Percentiles rank a stretch among this genome's conserved stretches.
Conservation (phyloP, 1,140 invertebrate genomes). For the Venturia canescens region DNA sequence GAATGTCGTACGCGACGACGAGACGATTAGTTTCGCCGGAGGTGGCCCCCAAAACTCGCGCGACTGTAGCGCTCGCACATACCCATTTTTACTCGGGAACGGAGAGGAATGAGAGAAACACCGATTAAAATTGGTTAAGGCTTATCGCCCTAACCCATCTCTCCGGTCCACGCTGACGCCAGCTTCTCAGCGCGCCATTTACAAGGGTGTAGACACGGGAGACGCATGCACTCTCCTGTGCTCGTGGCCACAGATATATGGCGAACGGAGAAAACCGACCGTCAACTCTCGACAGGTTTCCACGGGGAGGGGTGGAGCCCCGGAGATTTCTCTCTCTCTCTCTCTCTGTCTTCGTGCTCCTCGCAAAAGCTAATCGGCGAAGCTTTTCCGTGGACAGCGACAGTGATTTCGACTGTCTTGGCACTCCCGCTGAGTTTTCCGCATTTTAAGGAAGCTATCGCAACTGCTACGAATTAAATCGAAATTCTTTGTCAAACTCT, state of each 20-base stretch:
- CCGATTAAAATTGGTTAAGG: slow-evolving; percentile 49
- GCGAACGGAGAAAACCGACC: neutral
- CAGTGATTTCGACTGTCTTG: neutral
- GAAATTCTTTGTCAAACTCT: neutral
- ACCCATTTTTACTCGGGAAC: neutral
- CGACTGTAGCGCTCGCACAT: slow-evolving; percentile 5
- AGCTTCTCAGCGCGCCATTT: slow-evolving; percentile 45
- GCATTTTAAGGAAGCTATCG: too few relatives aligned
- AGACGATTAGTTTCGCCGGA: slow-evolving; percentile 58
- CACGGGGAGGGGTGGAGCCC: slow-evolving; percentile 31
- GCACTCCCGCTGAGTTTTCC: neutral
- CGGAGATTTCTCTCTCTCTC: neutral
- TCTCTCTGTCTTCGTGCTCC: neutral
- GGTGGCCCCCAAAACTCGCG: slow-evolving; percentile 47
- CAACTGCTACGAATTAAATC: too few relatives aligned
- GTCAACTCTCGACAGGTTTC: slow-evolving; percentile 21
- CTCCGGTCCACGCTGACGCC: slow-evolving; percentile 32
- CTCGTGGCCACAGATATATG: neutral
- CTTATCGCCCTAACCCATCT: slow-evolving; percentile 50
- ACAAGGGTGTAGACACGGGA: slow-evolving; percentile 51
- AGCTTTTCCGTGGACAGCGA: neutral
- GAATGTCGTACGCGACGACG: slow-evolving; percentile 53
- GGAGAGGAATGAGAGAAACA: neutral
- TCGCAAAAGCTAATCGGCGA: neutral
- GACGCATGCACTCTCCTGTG: slow-evolving; percentile 3